A percentile compares a stretch with the other conserved stretches of the same genome.
Evolutionary conservation across 2,888 invertebrate genomes (phyloP).

Genomic region (Melanargia galathea): DNA sequence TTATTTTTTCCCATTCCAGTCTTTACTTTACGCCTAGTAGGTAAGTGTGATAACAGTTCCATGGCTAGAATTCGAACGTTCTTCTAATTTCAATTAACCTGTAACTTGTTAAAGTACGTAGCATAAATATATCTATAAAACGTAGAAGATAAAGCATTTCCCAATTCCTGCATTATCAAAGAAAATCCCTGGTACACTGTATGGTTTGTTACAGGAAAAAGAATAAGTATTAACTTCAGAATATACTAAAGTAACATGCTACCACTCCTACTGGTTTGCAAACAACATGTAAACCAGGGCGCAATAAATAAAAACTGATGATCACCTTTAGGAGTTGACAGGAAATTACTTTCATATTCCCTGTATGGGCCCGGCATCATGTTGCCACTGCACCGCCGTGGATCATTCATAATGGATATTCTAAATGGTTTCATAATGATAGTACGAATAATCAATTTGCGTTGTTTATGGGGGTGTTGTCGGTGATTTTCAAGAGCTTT

Average conservation of each 20-base stretch:
- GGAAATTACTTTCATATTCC: slow-evolving; percentile 28
- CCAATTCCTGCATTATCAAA: too few relatives aligned
- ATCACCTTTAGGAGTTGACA: slow-evolving; percentile 18
- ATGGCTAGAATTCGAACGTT: too few relatives aligned
- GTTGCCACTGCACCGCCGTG: slow-evolving; percentile 11
- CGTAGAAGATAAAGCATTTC: too few relatives aligned
- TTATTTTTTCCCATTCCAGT: too few relatives aligned
- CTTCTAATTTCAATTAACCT: too few relatives aligned
- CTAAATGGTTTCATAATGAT: slow-evolving; percentile 31
- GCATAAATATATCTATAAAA: too few relatives aligned
- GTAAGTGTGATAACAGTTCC: too few relatives aligned
- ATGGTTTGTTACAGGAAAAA: too few relatives aligned
- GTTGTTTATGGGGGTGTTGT: slow-evolving; percentile 22
- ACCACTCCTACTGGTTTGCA: neutral
- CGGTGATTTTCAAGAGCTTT: slow-evolving; percentile 2
- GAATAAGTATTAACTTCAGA: too few relatives aligned
- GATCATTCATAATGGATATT: slow-evolving; percentile 23
- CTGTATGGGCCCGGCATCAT: slow-evolving; percentile 25
- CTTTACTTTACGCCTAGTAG: too few relatives aligned
- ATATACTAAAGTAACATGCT: neutral
- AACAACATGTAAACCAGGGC: neutral
- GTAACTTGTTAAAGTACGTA: too few relatives aligned
- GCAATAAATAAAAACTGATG: slow-evolving; percentile 25
- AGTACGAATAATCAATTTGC: slow-evolving; percentile 34
- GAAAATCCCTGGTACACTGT: too few relatives aligned